These are phyloP conservation scores for Meta bourneti DNA, from an alignment of 2,888 invertebrate genomes.

Conservation along the genomic window DNA sequence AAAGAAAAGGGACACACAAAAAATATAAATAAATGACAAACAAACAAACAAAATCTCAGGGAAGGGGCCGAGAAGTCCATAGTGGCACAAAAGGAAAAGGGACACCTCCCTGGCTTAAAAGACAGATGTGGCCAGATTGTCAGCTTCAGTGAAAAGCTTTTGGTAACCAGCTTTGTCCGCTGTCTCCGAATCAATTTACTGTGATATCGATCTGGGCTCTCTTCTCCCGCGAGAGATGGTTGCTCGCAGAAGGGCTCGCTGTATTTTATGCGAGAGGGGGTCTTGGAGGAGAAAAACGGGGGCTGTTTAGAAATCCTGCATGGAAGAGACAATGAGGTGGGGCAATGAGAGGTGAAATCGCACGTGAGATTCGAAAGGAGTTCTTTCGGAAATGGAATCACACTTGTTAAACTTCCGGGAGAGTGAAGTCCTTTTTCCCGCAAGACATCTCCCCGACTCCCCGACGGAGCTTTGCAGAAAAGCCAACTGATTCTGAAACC, in stretches of 20 bases:
- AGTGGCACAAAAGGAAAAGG: constrained; percentile 35
- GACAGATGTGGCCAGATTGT: constrained; percentile 71
- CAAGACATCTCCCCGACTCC: too few relatives aligned
- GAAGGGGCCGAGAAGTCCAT: not conserved
- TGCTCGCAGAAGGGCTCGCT: not conserved
- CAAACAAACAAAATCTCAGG: constrained; percentile 1
- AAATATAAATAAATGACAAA: not conserved
- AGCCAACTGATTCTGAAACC: too few relatives aligned
- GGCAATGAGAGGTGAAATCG: not conserved
- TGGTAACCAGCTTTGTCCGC: constrained; percentile 71
- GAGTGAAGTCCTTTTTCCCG: too few relatives aligned
- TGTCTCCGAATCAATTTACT: constrained; percentile 70
- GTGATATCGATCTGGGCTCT: constrained; percentile 63
- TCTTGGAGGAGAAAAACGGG: constrained; percentile 37
- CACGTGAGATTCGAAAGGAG: not conserved
- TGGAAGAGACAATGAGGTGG: not conserved
- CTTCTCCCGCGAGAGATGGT: not conserved
- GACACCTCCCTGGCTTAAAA: constrained; percentile 48
- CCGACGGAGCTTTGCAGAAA: too few relatives aligned
- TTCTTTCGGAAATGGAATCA: too few relatives aligned
- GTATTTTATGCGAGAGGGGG: not conserved
- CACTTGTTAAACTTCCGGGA: too few relatives aligned
- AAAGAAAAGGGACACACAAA: not conserved
- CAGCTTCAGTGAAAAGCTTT: constrained; percentile 73
- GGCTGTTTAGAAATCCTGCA: constrained; percentile 31